Conservation (phyloP, 2,113 vertebrate genomes). For the Podarcis raffonei region DNA sequence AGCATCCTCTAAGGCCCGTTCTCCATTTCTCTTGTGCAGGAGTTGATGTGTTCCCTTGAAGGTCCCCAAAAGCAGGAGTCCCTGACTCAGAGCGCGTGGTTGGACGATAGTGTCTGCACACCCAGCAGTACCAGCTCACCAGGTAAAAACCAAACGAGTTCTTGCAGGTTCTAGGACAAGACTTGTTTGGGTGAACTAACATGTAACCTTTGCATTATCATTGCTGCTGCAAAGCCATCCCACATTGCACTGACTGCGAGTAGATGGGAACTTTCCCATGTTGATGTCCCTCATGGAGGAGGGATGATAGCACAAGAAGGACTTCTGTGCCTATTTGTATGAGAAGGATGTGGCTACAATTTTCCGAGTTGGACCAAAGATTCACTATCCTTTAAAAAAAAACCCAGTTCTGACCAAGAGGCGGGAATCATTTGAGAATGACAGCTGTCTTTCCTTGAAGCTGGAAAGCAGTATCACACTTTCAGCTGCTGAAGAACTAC, state of each 20-base stretch:
- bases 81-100: slow-evolving; percentile 56
- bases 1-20: not conserved
- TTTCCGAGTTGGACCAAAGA: not conserved
- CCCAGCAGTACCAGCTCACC: slow-evolving; percentile 67
- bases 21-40: slow-evolving; percentile 62
- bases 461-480: not conserved
- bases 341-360: too few species aligned
- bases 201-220: not conserved
- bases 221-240: not conserved
- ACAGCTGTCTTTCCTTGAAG: not conserved
- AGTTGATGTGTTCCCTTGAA: slow-evolving; percentile 64
- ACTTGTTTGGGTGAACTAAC: not conserved
- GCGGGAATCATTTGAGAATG: not conserved
- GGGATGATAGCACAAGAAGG: not conserved
- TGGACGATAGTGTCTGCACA: slow-evolving; percentile 68
- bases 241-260: not conserved
- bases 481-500: not conserved
- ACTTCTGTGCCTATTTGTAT: not conserved
- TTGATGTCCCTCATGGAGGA: not conserved
- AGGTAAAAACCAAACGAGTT: slow-evolving; percentile 52
- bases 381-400: not conserved
- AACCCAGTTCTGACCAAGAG: too few species aligned
- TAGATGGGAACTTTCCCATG: not conserved
- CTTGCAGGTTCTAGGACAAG: not conserved
- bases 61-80: slow-evolving; percentile 64